phyloP scores from a whole-genome alignment of 2,888 invertebrate species.

The Lymantria dispar region DNA sequence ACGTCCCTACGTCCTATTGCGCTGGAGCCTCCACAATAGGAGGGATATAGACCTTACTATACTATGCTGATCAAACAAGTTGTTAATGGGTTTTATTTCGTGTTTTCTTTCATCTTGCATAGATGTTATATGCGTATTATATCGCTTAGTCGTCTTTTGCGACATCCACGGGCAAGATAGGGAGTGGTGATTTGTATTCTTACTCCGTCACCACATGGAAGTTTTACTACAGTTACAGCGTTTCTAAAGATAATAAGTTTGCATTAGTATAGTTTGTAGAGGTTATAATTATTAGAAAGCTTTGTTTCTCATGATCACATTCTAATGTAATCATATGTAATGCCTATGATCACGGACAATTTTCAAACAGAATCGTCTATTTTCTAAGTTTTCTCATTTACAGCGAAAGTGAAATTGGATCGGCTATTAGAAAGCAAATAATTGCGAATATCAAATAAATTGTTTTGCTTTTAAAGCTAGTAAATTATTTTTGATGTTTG shows the following conservation, averaged over 20 bases:
- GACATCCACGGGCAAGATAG: no score
- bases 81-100: no score
- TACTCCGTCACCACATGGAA: no score
- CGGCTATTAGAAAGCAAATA: conserved; percentile 52
- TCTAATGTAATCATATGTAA: conserved; percentile 37
- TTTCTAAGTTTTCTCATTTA: conserved; percentile 51
- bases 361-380: conserved; percentile 38
- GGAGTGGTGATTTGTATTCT: no score
- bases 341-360: conserved; percentile 36
- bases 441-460: conserved; percentile 22
- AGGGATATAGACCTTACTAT: no score
- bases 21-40: no score
- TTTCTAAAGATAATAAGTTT: not conserved
- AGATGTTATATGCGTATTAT: no score
- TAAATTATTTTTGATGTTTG: conserved; percentile 4
- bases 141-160: no score
- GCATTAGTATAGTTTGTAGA: not conserved
- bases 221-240: not conserved
- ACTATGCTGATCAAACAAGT: no score
- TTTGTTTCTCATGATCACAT: conserved; percentile 25
- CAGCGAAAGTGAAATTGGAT: conserved; percentile 57
- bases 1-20: no score
- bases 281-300: conserved; percentile 8
- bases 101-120: no score
- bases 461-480: conserved; percentile 1